phyloP scores from a whole-genome alignment of 2,113 vertebrate species.

The Dipodomys ordii region DNA sequence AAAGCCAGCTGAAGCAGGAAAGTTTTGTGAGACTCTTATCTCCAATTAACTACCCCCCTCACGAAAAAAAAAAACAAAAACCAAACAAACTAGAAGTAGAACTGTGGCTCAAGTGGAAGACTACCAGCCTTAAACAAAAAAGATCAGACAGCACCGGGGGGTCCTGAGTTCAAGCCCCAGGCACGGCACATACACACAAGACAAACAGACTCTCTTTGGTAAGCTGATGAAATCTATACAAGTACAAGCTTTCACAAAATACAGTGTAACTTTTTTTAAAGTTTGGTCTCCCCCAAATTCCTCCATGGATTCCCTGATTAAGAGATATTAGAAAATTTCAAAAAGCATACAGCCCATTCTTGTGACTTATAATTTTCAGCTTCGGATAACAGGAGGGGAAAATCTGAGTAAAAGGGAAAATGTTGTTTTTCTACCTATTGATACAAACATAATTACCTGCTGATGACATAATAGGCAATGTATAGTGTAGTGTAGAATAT shows the following conservation, averaged over 20 bases:
- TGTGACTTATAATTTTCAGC: background rate
- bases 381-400: background rate
- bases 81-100: too few relatives aligned
- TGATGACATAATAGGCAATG: background rate
- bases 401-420: background rate
- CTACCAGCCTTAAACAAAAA: too few relatives aligned
- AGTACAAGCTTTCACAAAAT: background rate
- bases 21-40: too few relatives aligned
- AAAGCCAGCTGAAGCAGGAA: too few relatives aligned
- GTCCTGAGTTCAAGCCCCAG: background rate
- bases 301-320: background rate
- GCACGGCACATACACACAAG: background rate
- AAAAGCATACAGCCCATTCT: background rate
- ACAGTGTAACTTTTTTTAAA: background rate
- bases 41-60: too few relatives aligned
- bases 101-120: too few relatives aligned
- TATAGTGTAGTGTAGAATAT: background rate
- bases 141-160: too few relatives aligned
- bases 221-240: background rate
- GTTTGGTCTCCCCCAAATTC: background rate
- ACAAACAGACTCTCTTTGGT: background rate
- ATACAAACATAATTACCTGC: background rate
- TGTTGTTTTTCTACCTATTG: background rate
- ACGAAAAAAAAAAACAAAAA: too few relatives aligned
- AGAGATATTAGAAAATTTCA: background rate